These are phyloP conservation scores for Saturnia japonica DNA, from an alignment of 2,888 invertebrate species.

Conservation along the genomic window DNA sequence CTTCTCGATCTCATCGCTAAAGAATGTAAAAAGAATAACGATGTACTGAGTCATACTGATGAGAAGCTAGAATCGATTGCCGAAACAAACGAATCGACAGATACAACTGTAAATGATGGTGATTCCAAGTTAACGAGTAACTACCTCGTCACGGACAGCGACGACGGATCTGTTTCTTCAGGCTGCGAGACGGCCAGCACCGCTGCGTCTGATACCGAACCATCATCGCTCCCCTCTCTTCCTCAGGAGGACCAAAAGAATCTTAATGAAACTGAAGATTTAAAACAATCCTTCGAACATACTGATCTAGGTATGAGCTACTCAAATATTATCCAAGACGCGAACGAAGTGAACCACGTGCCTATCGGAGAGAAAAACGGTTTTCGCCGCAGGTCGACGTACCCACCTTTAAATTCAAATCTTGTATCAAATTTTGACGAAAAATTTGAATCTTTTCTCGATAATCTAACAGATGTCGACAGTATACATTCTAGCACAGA, in stretches of 20 bases:
- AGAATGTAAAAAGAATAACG: slow-evolving; percentile 53
- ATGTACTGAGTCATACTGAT: slow-evolving; percentile 62
- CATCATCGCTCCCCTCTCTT: slow-evolving; percentile 72
- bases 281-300: slow-evolving; percentile 40
- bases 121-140: slow-evolving; percentile 68
- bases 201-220: slow-evolving; percentile 83
- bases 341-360: slow-evolving; percentile 68
- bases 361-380: slow-evolving; percentile 76
- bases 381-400: slow-evolving; percentile 70
- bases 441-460: slow-evolving; percentile 71
- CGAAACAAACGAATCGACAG: slow-evolving; percentile 63
- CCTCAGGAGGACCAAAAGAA: slow-evolving; percentile 64
- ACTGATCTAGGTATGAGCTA: not conserved
- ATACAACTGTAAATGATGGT: slow-evolving; percentile 45
- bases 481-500: slow-evolving; percentile 68
- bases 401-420: slow-evolving; percentile 64
- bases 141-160: slow-evolving; percentile 84
- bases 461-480: slow-evolving; percentile 67
- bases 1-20: slow-evolving; percentile 58
- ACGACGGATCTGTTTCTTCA: slow-evolving; percentile 89
- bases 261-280: slow-evolving; percentile 62
- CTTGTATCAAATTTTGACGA: slow-evolving; percentile 58
- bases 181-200: slow-evolving; percentile 92
- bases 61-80: slow-evolving; percentile 66
- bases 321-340: slow-evolving; percentile 27